Conservation (phyloP, 2,888 invertebrate genomes). For the Agriotes lineatus region DNA sequence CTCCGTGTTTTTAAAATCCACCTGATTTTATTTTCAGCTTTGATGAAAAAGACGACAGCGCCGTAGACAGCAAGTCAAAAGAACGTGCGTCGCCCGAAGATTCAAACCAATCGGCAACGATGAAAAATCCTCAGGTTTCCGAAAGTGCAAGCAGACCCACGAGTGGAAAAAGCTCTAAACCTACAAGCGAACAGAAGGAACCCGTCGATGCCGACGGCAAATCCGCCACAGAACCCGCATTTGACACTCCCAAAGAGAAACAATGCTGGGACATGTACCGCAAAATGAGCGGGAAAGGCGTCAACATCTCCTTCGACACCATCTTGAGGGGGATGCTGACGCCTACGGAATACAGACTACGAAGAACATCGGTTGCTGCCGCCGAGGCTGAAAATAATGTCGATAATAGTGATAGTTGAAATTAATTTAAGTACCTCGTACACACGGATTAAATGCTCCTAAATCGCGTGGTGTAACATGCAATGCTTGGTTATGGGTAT, state of each 20-base stretch:
- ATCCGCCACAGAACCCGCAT: slow-evolving; percentile 41
- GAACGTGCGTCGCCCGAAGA: background rate
- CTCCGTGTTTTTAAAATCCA: too few species aligned
- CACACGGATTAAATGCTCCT: too few species aligned
- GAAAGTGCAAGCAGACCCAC: background rate
- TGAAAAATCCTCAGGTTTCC: background rate
- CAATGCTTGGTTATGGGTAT: too few species aligned
- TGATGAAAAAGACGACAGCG: background rate
- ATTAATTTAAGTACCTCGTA: too few species aligned
- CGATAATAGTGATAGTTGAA: slow-evolving; percentile 1
- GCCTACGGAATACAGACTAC: slow-evolving; percentile 77
- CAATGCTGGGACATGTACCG: slow-evolving; percentile 78
- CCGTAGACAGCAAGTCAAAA: background rate
- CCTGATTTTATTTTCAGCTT: too few species aligned
- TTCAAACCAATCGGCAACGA: background rate
- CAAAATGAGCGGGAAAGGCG: slow-evolving; percentile 77
- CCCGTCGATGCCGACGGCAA: background rate
- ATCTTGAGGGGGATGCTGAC: slow-evolving; percentile 79
- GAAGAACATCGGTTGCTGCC: slow-evolving; percentile 61
- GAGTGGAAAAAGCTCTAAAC: too few species aligned
- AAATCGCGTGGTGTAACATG: too few species aligned
- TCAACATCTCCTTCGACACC: slow-evolving; percentile 77
- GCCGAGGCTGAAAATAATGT: background rate
- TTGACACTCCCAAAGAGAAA: slow-evolving; percentile 61
- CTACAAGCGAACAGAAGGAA: background rate